These are phyloP conservation scores for Hoplostethus atlanticus DNA, from an alignment of 2,797 vertebrate genomes.

Conservation along the genomic window DNA sequence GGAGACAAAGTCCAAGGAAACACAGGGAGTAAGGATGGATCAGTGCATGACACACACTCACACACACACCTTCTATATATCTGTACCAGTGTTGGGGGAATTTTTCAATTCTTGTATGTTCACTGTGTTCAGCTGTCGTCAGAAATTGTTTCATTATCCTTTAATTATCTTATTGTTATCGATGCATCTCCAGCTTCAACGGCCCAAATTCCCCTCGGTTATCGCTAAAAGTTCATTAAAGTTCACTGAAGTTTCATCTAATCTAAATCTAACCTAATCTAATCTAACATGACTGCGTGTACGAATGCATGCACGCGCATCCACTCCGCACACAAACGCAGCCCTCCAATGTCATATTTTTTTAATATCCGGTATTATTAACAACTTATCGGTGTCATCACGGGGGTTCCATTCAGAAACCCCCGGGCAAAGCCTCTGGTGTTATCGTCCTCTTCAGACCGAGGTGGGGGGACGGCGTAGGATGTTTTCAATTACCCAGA, in stretches of 20 bases:
- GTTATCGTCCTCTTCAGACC: conserved; percentile 10
- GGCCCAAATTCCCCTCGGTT: too few relatives aligned
- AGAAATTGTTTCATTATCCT: too few relatives aligned
- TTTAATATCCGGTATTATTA: conserved; percentile 19
- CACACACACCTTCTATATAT: not conserved
- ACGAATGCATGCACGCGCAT: not conserved
- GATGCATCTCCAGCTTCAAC: too few relatives aligned
- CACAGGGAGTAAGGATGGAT: conserved; percentile 31
- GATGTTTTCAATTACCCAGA: conserved; percentile 40
- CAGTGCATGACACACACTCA: not conserved
- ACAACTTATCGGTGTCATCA: conserved; percentile 17
- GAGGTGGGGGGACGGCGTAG: not conserved
- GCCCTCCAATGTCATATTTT: not conserved
- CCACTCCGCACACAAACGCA: conserved; percentile 11
- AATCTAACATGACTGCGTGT: too few relatives aligned
- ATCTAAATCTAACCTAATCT: not conserved
- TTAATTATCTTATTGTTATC: too few relatives aligned
- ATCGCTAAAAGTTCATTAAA: too few relatives aligned
- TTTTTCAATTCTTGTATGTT: too few relatives aligned
- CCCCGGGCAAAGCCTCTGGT: not conserved
- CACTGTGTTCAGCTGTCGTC: too few relatives aligned
- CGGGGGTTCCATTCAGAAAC: not conserved
- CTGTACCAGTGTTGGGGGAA: too few relatives aligned
- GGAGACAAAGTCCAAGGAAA: conserved; percentile 1
- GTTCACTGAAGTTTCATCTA: too few relatives aligned